These are phyloP conservation scores for Orestias chungarensis DNA, from an alignment of 2,797 vertebrate species.

Conservation along the genomic window DNA sequence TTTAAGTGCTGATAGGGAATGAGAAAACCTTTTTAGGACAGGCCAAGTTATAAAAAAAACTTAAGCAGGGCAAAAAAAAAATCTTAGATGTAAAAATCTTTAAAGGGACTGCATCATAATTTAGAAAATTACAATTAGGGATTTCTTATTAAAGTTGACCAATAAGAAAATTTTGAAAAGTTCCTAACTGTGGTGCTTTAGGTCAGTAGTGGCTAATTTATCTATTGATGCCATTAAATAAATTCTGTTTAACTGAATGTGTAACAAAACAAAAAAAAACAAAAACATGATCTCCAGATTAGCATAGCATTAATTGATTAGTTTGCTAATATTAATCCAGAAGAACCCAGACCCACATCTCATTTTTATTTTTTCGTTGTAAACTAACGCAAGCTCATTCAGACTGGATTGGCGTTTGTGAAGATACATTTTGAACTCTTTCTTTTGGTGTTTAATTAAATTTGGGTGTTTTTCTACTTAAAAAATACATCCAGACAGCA, in stretches of 20 bases:
- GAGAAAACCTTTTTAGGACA: conserved; percentile 57
- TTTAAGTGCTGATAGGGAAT: conserved; percentile 53
- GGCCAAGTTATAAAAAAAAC: conserved; percentile 47
- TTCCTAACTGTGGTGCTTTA: background rate
- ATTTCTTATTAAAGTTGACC: background rate
- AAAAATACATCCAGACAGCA: background rate
- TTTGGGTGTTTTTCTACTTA: background rate
- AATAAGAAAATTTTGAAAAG: background rate
- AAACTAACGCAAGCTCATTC: too few species aligned
- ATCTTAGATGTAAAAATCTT: conserved; percentile 50
- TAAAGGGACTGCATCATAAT: conserved; percentile 22
- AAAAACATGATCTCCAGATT: conserved; percentile 6
- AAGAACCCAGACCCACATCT: background rate
- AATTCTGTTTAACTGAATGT: background rate
- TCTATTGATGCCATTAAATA: background rate
- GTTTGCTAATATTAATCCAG: conserved; percentile 40
- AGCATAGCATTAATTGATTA: conserved; percentile 59
- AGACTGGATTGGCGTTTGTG: too few species aligned
- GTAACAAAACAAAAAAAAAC: too few species aligned
- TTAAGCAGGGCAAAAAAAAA: conserved; percentile 30
- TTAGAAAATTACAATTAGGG: background rate
- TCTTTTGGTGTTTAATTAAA: too few species aligned
- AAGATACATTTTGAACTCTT: too few species aligned
- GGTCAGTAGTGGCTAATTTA: background rate
- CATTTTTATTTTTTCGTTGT: too few species aligned